phyloP scores from a whole-genome alignment of 2,113 vertebrate species.

The Otolemur garnettii region DNA sequence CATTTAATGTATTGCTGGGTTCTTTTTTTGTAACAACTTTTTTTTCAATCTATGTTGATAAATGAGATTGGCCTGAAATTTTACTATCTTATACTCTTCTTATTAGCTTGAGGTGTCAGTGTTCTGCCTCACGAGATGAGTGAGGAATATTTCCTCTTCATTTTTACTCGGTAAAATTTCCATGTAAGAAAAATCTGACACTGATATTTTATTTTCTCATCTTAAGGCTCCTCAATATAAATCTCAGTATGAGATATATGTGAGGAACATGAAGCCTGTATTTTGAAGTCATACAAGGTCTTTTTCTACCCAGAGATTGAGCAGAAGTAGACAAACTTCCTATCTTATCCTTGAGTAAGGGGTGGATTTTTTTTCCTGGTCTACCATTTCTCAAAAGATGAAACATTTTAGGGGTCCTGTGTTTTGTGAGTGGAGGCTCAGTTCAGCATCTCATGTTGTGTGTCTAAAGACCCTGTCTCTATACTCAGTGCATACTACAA shows the following conservation, averaged over 20 bases:
- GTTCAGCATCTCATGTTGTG: rapidly evolving
- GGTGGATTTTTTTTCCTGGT: neutral
- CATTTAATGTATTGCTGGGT: neutral
- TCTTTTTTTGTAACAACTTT: neutral
- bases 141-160: neutral
- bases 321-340: neutral
- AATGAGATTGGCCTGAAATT: neutral
- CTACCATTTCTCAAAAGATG: neutral
- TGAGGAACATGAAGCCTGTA: neutral
- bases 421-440: neutral
- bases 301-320: neutral
- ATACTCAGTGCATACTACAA: neutral
- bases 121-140: neutral
- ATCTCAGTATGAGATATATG: neutral
- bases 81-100: neutral
- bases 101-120: neutral
- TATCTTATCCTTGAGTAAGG: neutral
- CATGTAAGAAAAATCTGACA: neutral
- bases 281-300: neutral
- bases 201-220: neutral
- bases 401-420: neutral
- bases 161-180: neutral
- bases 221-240: neutral
- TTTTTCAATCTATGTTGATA: neutral
- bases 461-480: neutral